Percentiles rank a stretch among this genome's conserved stretches.
These are phyloP conservation scores for Cryptus armator DNA, from an alignment of 2,888 invertebrate species.

Conservation along the genomic window DNA sequence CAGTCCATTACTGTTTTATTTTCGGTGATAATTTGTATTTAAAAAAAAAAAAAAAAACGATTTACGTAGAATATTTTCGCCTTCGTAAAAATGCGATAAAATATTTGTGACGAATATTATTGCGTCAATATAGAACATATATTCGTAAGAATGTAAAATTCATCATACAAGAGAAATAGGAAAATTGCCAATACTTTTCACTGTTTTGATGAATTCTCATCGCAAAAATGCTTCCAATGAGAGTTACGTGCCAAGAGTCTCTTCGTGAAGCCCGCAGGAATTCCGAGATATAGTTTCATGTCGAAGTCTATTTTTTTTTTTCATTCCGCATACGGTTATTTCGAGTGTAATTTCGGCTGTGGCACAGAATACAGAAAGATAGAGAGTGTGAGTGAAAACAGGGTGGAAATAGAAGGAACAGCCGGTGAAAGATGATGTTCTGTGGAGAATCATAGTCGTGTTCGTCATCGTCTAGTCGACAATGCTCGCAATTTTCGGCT, in stretches of 20 bases:
- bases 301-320: slow-evolving; percentile 40
- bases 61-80: not conserved
- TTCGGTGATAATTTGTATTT: too few species aligned
- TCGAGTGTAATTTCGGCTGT: slow-evolving; percentile 49
- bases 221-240: not conserved
- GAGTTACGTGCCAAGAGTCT: slow-evolving; percentile 7
- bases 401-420: not conserved
- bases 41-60: not conserved
- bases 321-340: slow-evolving; percentile 40
- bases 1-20: too few species aligned
- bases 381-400: not conserved
- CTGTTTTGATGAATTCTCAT: not conserved
- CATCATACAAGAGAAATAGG: not conserved
- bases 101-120: not conserved
- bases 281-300: slow-evolving; percentile 16
- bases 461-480: slow-evolving; percentile 42
- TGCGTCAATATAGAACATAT: too few species aligned
- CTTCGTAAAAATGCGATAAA: not conserved
- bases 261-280: slow-evolving; percentile 19
- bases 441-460: slow-evolving; percentile 21
- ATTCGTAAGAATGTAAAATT: not conserved
- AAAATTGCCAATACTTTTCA: not conserved
- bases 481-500: slow-evolving; percentile 45
- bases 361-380: slow-evolving; percentile 11
- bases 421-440: slow-evolving; percentile 23